Conservation (phyloP, 1,140 invertebrate genomes). For the Ericerus pela region DNA sequence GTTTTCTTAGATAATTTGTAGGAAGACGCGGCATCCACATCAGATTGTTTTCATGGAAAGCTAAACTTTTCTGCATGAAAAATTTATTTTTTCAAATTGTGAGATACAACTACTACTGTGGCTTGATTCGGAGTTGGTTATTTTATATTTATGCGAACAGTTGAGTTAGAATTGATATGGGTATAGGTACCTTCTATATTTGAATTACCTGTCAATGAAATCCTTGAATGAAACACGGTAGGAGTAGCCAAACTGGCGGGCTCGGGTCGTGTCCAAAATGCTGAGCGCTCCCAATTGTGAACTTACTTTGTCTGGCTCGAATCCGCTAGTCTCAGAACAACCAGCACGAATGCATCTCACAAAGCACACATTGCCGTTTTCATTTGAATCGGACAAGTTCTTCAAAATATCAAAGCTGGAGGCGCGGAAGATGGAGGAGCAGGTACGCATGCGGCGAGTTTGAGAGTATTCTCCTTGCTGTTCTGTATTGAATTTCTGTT, state of each 20-base stretch:
- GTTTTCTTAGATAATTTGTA: too few relatives aligned
- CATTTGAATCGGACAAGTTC: conserved; percentile 49
- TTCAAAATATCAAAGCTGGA: conserved; percentile 69
- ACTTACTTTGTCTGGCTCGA: conserved; percentile 55
- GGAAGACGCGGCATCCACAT: too few relatives aligned
- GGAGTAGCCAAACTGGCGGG: conserved; percentile 66
- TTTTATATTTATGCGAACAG: too few relatives aligned
- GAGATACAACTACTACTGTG: too few relatives aligned
- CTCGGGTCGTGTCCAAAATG: conserved; percentile 68
- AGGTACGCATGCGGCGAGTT: conserved; percentile 58
- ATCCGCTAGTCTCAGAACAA: conserved; percentile 45
- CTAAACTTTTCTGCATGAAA: too few relatives aligned
- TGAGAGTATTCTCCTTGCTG: conserved; percentile 66
- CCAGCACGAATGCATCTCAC: conserved; percentile 60
- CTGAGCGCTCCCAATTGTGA: conserved; percentile 69
- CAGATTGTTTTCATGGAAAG: too few relatives aligned
- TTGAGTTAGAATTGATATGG: too few relatives aligned
- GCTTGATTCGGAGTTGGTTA: too few relatives aligned
- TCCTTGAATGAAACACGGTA: conserved; percentile 67
- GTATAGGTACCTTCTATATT: too few relatives aligned
- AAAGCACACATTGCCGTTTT: conserved; percentile 52
- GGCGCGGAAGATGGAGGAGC: conserved; percentile 56
- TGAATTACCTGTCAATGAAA: conserved; percentile 64
- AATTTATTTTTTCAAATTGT: too few relatives aligned
- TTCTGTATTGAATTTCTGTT: conserved; percentile 56